A percentile compares a stretch with the other conserved stretches of the same genome.
phyloP scores from a whole-genome alignment of 64 coral and sea anemone genomes.

The Astreopora myriophthalma region DNA sequence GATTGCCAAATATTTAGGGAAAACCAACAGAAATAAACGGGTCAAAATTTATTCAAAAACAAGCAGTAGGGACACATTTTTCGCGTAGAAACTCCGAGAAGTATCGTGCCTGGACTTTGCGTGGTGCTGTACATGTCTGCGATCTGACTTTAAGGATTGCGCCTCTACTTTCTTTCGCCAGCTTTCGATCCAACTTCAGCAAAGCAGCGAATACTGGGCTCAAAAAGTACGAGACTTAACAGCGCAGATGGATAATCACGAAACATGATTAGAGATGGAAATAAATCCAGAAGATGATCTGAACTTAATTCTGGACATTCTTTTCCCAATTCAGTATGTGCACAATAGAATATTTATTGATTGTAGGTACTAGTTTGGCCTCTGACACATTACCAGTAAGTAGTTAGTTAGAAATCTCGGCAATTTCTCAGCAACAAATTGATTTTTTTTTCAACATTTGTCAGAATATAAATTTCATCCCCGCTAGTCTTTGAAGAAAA shows the following conservation, averaged over 20 bases:
- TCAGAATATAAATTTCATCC: background rate
- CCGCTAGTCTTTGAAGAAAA: background rate
- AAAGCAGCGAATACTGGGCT: conserved; percentile 98
- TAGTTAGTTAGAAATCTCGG: background rate
- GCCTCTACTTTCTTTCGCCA: conserved; percentile 7
- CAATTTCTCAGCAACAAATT: background rate
- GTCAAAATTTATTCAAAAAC: too few relatives aligned
- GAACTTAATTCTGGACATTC: too few relatives aligned
- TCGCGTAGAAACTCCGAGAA: too few relatives aligned
- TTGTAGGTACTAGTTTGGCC: too few relatives aligned
- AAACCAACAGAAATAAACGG: too few relatives aligned
- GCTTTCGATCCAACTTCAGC: conserved; percentile 98
- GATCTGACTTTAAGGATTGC: too few relatives aligned
- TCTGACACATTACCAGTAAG: background rate
- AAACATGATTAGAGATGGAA: background rate
- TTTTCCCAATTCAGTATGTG: too few relatives aligned
- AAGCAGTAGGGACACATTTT: too few relatives aligned
- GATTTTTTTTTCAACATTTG: background rate
- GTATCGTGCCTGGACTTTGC: too few relatives aligned
- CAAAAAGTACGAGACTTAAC: conserved; percentile 94
- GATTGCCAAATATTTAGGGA: too few relatives aligned
- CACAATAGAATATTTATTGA: too few relatives aligned
- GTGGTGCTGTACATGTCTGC: too few relatives aligned
- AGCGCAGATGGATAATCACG: conserved; percentile 74
- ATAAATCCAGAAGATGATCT: background rate